Base-by-base conservation (phyloP, 2,113 vertebrate species). In the Anoplopoma fimbria region DNA sequence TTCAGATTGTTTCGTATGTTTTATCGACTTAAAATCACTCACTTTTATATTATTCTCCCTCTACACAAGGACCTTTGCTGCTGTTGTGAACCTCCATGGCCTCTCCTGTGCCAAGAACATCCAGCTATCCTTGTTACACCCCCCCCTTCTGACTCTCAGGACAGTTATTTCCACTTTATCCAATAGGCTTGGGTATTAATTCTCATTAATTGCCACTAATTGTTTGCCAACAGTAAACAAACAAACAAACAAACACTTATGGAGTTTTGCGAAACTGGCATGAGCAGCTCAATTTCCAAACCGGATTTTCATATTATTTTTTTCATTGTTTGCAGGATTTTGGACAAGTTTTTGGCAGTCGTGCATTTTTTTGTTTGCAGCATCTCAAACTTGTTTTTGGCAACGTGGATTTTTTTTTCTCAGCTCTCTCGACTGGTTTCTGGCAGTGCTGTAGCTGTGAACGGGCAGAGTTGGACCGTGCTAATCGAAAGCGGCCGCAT, bases 341-440 rank as follows among this genome's bases (percentile, higher is more conserved):
- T 79, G 12, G 71, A 77, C 58, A 74, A 2, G 23, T 82, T 77
- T 74, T 83, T 77, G 70, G 58, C 60, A 33, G 2, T 60, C 25
- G 19, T 2, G 8, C n/a, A n/a, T 1, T 1, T 49, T 75, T 83
- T 62, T 83, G 64, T 85, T 88, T 91, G 69, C 83, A 82, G 85
- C 63, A 81, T 79, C 60, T 88, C 55, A 83, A 83, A 91, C 81
- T 88, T 88, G 73, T 89, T 89, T 90, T 75, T 91, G 90, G 83
- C 77, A 65, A 62, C 55, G 38, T 72, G 68, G 38, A 71, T 45
- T 71, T 77, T 45, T 71, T 77, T 69, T 55, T 82, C 71, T 82
- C 79, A 77, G 53, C 83, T 60, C 29, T 83, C 77, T 80, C 34
- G 1, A 80, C 47, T 67, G 31, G 69, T 86, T 87, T 85, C 89